These are phyloP conservation scores for Patagioenas fasciata DNA, from an alignment of 2,113 vertebrate species.

Conservation along the genomic window DNA sequence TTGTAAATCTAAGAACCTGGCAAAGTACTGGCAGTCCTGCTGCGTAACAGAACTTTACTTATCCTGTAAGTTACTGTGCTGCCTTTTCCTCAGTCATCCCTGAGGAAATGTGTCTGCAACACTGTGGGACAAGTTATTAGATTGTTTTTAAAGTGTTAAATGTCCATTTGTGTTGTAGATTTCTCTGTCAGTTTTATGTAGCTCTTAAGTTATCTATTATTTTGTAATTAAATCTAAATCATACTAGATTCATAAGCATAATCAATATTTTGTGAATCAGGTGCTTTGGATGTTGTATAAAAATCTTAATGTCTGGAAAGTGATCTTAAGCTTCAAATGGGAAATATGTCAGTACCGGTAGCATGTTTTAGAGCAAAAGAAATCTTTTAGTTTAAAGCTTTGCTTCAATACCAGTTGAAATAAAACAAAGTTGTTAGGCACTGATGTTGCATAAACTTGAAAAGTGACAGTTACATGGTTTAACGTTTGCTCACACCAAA, in stretches of 20 bases:
- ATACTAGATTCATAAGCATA: neutral
- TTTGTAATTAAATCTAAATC: neutral
- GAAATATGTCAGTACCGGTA: neutral
- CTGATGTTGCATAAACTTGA: neutral
- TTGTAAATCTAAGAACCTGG: neutral
- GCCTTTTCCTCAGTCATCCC: neutral
- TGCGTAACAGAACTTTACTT: neutral
- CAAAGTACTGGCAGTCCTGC: neutral
- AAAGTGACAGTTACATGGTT: neutral
- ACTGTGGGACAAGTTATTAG: neutral
- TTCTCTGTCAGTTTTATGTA: neutral
- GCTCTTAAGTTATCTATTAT: neutral
- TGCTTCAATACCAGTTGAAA: neutral
- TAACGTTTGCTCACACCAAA: neutral
- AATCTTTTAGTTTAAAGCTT: neutral
- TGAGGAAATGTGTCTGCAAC: neutral
- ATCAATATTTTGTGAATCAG: neutral
- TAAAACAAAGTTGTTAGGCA: neutral
- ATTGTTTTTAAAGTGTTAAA: neutral
- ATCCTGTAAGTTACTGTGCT: neutral
- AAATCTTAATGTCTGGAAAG: neutral
- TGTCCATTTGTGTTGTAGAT: neutral
- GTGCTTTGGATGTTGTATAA: neutral
- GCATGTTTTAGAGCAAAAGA: neutral
- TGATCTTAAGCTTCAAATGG: neutral